Conservation (phyloP, 2,888 invertebrate genomes). For the Spatulosminthurus flaviceps region DNA sequence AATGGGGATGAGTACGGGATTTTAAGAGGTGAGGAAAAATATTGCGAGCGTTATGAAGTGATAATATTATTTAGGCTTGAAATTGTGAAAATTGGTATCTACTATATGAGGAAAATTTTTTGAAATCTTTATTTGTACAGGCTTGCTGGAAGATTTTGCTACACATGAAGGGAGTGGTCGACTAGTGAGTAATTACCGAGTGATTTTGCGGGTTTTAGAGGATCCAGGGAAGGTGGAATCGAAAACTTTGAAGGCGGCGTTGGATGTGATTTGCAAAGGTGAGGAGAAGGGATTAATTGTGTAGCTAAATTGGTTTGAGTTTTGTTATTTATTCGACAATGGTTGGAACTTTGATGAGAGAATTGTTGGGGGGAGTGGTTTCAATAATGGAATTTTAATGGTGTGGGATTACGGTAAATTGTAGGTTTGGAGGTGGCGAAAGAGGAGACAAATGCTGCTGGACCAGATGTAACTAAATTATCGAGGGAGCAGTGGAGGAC, state of each 20-base stretch:
- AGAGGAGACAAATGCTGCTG: constrained; percentile 34
- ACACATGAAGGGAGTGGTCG: constrained; percentile 39
- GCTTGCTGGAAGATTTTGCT: constrained; percentile 40
- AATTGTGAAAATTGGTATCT: neutral
- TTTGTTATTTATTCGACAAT: no score
- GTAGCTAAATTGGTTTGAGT: no score
- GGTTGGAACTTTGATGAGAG: no score
- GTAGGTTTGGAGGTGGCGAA: constrained; percentile 32
- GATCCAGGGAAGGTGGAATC: constrained; percentile 23
- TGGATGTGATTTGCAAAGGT: constrained; percentile 42
- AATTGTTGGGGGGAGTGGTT: neutral
- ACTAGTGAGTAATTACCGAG: constrained; percentile 36
- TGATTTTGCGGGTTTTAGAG: constrained; percentile 36
- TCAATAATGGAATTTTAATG: neutral
- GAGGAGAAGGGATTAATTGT: neutral
- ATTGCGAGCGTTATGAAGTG: no score
- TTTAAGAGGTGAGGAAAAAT: constrained; percentile 19
- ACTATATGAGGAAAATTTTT: neutral
- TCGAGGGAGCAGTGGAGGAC: constrained; percentile 40
- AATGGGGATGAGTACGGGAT: constrained; percentile 42
- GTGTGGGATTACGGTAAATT: no score
- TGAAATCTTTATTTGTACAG: constrained; percentile 10
- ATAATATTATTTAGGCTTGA: no score
- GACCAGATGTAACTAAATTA: constrained; percentile 38
- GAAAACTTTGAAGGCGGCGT: constrained; percentile 7